Conservation (phyloP, 2,113 vertebrate genomes). For the Aptenodytes patagonicus region DNA sequence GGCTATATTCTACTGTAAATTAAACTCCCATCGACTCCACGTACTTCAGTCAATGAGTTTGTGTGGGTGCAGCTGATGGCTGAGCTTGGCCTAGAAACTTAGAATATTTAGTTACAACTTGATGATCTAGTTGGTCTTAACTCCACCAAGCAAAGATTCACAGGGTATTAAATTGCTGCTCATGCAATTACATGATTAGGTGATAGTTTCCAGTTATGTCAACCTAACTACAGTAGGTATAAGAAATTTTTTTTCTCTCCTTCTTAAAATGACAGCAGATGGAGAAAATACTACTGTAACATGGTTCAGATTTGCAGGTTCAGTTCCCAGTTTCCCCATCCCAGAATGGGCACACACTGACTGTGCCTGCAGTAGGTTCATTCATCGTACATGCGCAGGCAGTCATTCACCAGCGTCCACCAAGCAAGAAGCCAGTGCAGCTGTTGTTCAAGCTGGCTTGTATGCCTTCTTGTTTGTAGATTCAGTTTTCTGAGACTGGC, state of each 20-base stretch:
- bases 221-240: background rate
- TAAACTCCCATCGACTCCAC: background rate
- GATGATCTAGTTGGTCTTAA: background rate
- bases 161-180: slow-evolving; percentile 13
- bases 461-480: background rate
- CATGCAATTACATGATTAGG: background rate
- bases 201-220: background rate
- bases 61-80: background rate
- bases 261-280: background rate
- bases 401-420: background rate
- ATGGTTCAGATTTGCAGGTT: background rate
- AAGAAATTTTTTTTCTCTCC: background rate
- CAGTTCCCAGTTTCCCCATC: background rate
- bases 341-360: background rate
- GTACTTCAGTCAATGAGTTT: background rate
- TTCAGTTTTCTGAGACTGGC: background rate
- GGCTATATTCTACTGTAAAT: background rate
- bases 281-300: background rate
- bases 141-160: background rate
- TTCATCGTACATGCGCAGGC: background rate
- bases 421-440: background rate
- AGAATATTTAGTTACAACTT: background rate
- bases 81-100: background rate
- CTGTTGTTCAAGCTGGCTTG: background rate
- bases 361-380: background rate